phyloP scores from a whole-genome alignment of 2,888 invertebrate species.

The Dynastes maya region DNA sequence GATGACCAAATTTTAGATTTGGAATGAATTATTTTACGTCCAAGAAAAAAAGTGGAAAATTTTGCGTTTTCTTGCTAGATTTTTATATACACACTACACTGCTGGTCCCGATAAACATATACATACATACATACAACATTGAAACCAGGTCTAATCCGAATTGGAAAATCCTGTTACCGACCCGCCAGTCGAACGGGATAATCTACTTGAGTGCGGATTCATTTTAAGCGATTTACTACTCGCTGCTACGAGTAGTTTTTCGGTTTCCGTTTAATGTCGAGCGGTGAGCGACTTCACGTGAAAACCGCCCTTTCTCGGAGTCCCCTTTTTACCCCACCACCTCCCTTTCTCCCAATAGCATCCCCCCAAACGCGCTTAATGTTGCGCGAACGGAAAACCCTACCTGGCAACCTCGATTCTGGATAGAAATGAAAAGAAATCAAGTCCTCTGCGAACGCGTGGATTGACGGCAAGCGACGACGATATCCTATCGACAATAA shows the following conservation, averaged over 20 bases:
- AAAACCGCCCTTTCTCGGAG: not conserved
- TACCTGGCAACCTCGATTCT: not conserved
- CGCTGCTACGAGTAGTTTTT: slow-evolving; percentile 25
- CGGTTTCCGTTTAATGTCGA: slow-evolving; percentile 42
- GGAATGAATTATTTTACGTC: too few relatives aligned
- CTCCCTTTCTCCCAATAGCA: not conserved
- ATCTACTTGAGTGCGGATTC: slow-evolving; percentile 45
- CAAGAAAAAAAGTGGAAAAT: too few relatives aligned
- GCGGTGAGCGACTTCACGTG: slow-evolving; percentile 37
- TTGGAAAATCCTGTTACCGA: slow-evolving; percentile 41
- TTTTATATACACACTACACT: too few relatives aligned
- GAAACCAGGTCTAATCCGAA: slow-evolving; percentile 38
- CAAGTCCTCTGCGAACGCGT: not conserved
- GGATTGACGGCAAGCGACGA: not conserved
- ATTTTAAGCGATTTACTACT: slow-evolving; percentile 40
- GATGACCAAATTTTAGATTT: too few relatives aligned
- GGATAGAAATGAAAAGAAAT: not conserved
- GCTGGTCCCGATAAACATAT: too few relatives aligned
- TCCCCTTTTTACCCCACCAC: not conserved
- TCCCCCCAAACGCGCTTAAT: slow-evolving; percentile 19
- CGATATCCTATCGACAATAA: slow-evolving; percentile 2
- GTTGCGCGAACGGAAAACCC: not conserved
- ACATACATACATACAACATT: not conserved
- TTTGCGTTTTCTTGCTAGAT: too few relatives aligned
- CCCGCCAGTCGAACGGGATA: slow-evolving; percentile 37